Conservation (phyloP, 1,140 invertebrate genomes). For the Homarus americanus region DNA sequence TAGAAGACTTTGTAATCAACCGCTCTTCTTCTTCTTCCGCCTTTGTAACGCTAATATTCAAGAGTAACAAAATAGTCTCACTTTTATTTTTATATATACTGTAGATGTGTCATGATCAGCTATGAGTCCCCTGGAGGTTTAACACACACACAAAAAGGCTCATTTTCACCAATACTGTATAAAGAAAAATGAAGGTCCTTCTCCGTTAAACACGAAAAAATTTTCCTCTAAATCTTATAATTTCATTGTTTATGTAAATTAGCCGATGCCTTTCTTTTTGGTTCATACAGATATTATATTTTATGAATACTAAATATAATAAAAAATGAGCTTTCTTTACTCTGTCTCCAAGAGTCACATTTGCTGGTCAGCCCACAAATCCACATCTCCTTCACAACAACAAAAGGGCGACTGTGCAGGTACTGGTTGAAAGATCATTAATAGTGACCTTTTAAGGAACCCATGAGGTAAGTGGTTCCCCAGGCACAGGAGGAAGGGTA, state of each 20-base stretch:
- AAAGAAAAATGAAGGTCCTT: too few relatives aligned
- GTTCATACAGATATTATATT: too few relatives aligned
- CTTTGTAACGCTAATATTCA: conserved; percentile 70
- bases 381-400: conserved; percentile 67
- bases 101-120: conserved; percentile 53
- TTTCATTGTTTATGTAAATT: too few relatives aligned
- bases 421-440: conserved; percentile 69
- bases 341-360: conserved; percentile 4
- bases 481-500: conserved; percentile 58
- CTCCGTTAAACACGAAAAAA: too few relatives aligned
- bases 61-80: conserved; percentile 72
- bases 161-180: conserved; percentile 7
- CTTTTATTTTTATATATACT: conserved; percentile 71
- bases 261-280: too few relatives aligned
- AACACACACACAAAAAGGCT: conserved; percentile 35
- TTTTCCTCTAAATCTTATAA: too few relatives aligned
- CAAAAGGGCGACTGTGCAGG: conserved; percentile 72
- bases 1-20: conserved; percentile 71
- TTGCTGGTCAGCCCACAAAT: conserved; percentile 54
- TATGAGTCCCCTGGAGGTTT: conserved; percentile 14
- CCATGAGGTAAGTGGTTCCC: conserved; percentile 59
- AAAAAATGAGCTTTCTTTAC: conserved; percentile 47
- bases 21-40: conserved; percentile 66
- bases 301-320: background rate
- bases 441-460: conserved; percentile 62